Evolutionary conservation across 1,140 invertebrate genomes (phyloP), one percentile per base, ranked within the genome.

Genomic region (Tetranychus urticae): DNA sequence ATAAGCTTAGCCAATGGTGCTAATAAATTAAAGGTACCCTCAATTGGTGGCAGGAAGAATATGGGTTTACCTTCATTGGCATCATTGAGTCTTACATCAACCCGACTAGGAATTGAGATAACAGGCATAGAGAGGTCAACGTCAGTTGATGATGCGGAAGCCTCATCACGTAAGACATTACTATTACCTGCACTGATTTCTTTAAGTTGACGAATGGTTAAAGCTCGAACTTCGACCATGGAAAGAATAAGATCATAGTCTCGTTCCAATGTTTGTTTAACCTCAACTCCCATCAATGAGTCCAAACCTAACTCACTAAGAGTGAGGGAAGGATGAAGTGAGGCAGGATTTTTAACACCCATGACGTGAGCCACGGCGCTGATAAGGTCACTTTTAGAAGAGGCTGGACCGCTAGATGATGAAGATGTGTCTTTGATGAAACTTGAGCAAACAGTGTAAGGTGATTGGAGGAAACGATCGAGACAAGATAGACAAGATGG

Each of bases 281-380:
- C 90, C 76, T 97, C 93, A 0, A 93, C 88, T 60, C 88, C 89
- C 92, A 97, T 97, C 45, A 98, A 74, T 0, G 90, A 96, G 69
- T 97, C 93, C 81, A 97, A 88, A 56, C 93, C 92, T 7, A 97
- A 77, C 70, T 97, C 92, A 13, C 85, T 85, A 6, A 98, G 74
- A 33, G 80, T 85, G 1, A 82, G 78, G 6, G 79, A 77, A 39
- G 79, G 73, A 57, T 84, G 82, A 3, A 94, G 75, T 56, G 81
- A 82, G 60, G 79, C 82, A 0, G 80, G 69, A 68, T 96, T 86
- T 68, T 94, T 89, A 58, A 93, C 75, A 59, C 87, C 88, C 31
- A 92, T 72, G 63, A 92, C 87, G 68, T 91, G 88, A 7, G 82
- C 84, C 45, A 91, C 78, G 42, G 82, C 80, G 61, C 82, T 78